These are phyloP conservation scores for Drosophila macrospina DNA, from an alignment of 2,888 invertebrate genomes.

Conservation along the genomic window DNA sequence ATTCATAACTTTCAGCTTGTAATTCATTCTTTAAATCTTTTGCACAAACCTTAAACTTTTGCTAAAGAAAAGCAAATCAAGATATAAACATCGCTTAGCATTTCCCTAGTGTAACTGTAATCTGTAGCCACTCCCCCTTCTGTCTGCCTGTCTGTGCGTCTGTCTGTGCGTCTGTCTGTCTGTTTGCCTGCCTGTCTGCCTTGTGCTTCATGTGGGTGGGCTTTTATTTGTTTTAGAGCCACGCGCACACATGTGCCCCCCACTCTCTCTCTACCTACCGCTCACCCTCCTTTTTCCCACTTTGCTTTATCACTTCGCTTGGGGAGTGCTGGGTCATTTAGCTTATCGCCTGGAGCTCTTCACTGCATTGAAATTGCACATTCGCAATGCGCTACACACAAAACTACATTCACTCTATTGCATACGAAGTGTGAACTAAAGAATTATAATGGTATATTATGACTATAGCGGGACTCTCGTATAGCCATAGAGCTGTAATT, in stretches of 20 bases:
- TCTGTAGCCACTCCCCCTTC: neutral
- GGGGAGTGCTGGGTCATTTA: slow-evolving; percentile 24
- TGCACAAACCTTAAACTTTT: neutral
- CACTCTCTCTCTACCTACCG: neutral
- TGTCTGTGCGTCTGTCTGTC: too few relatives aligned
- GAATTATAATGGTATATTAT: slow-evolving; percentile 24
- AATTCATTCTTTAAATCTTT: too few relatives aligned
- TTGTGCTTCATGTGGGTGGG: slow-evolving; percentile 50
- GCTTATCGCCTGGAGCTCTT: slow-evolving; percentile 38
- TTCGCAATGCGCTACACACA: slow-evolving; percentile 13
- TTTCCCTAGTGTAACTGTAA: slow-evolving; percentile 33
- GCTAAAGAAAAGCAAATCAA: slow-evolving; percentile 24
- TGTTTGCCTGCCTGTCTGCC: too few relatives aligned
- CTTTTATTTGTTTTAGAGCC: slow-evolving; percentile 68
- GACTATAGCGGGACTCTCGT: slow-evolving; percentile 7
- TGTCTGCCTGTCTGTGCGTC: neutral
- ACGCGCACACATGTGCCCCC: slow-evolving; percentile 53
- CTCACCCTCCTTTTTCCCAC: neutral
- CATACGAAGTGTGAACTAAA: slow-evolving; percentile 11
- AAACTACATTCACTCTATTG: slow-evolving; percentile 7
- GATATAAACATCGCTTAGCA: slow-evolving; percentile 28
- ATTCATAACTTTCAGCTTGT: too few relatives aligned
- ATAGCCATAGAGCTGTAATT: neutral
- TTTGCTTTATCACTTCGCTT: neutral
- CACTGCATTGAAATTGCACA: slow-evolving; percentile 33